Base-by-base conservation (phyloP, 35 echinoderm and acorn worm species). In the Apostichopus californicus region DNA sequence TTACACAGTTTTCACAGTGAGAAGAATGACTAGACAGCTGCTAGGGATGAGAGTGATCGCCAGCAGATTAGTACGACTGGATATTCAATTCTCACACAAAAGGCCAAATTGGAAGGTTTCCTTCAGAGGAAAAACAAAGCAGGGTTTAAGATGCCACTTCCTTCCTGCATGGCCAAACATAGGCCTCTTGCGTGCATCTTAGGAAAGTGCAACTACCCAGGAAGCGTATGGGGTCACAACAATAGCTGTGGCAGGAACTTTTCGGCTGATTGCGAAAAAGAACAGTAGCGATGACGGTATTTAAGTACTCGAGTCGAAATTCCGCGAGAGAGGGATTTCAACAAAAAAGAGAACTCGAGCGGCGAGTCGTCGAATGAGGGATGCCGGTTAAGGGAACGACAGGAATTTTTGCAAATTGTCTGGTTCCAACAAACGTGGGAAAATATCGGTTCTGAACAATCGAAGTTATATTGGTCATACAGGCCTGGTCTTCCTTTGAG, bases 71-170 rank as follows among this genome's bases (percentile, higher is more conserved):
- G 81, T 60, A 56, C 7, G 55, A 85, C 55, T 85, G 52, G 81
- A 56, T 58, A 85, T 85, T 52, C 55, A 85, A 85, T 59, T 58
- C 81, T 85, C 81, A 23, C 55, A 85, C 81, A 85, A 85, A 85
- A 85, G 81, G 81, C 55, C 81, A 85, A 85, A 85, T 85, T 85
- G 81, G 81, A 85, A 85, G 57, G 81, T 85, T 85, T 85, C 81
- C 81, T 85, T 85, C 81, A 85, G 55, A 85, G 81, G 81, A 85
- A 85, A 85, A 85, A 85, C 81, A 85, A 85, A 85, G 81, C 81
- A 85, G 81, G 55, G 81, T 85, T 85, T 85, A 85, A 85, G 81
- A 85, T 85, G 81, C 81, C 81, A 85, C 81, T 85, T 85, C 81
- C 81, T 85, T 85, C 81, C 81, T 85, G 81, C 81, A 85, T 85